Base-by-base conservation (phyloP, 1,140 invertebrate species). In the Penaeus chinensis region DNA sequence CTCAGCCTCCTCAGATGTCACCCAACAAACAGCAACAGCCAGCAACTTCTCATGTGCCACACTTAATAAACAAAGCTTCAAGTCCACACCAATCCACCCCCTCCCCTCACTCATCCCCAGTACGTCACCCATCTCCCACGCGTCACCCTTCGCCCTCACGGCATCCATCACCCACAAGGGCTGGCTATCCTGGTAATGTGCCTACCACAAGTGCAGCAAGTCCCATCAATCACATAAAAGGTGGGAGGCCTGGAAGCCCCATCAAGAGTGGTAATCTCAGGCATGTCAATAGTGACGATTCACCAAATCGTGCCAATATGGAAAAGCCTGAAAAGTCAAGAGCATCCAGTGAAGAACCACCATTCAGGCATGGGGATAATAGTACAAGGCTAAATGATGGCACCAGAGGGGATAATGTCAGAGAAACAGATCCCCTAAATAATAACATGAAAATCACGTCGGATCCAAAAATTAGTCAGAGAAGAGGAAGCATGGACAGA, bases 81-180 rank as follows among this genome's bases (percentile, higher is more conserved):
- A 87, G 63, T 32, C 69, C 85, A 20, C 85, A 82, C 37, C 85
- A 82, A n/a, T 47, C 76, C 61, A 77, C 54, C 27, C n/a, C 86
- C 22, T 82, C 86, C 8, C 80, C 80, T 7, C 86, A 87, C 54
- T 77, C 80, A 13, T 87, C 86, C 47, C 85, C 85, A 47, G 69
- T 87, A 71, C 85, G 85, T 66, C 85, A 87, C 22, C 85, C 85
- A 8, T 87, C 85, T 19, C 85, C 85, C 7, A 87, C 85, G 20
- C 79, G 85, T 5, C 79, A 71, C 10, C 65, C 79, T 32, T 87
- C 86, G 8, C 86, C 86, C 24, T 63, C 86, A 65, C 80, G 86
- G 24, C 62, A 65, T 32, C 79, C 79, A 19, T 82, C 79, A 60
- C 79, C 79, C n/a, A 82, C 79, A 11, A 54, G 54, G 54, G 79